Base-by-base conservation (phyloP, 2,113 vertebrate species). In the Tragelaphus buxtoni region DNA sequence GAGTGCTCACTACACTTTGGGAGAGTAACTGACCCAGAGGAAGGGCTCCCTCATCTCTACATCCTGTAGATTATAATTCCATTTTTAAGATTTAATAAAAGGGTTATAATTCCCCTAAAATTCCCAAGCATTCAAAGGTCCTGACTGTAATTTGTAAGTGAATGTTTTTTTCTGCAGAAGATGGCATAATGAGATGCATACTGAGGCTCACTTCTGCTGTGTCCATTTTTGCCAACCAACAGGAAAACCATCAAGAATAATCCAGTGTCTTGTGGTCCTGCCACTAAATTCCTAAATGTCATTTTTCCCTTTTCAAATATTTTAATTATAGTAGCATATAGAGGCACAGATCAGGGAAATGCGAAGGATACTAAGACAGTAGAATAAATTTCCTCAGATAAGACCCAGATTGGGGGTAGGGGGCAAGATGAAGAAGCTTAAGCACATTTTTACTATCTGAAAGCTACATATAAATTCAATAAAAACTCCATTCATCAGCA, bases 401-500 rank as follows among this genome's bases (percentile, higher is more conserved):
- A 74, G 74, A 77, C 65, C 77, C 58, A 83, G 83, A 42, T 72
- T 81, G 28, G n/a, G 49, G 53, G 4, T n/a, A 45, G 26, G 42
- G 12, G 61, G 24, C 51, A 92, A 65, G 35, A 32, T 65, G 77
- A 97, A 95, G 65, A 91, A 61, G 49, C 60, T 77, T 56, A 90
- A 51, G 90, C n/a, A 61, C 76, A 63, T 42, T 97, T 96, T 97
- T 90, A 97, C 76, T 95, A 61, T 97, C 96, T 96, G 90, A 98
- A 93, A 95, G 92, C 88, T 95, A 95, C 61, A 79, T 77, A 95
- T 83, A 97, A 97, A 94, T 90, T 95, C 96, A 97, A 92, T 97
- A 96, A 96, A 96, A 97, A 96, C 95, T 77, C 96, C 92, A 97
- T 94, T 97, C 97, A 97, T 97, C 95, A 96, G 96, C 35, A 88